These are phyloP conservation scores for Andrena cerasifolii DNA, from an alignment of 1,140 invertebrate species.

Conservation along the genomic window DNA sequence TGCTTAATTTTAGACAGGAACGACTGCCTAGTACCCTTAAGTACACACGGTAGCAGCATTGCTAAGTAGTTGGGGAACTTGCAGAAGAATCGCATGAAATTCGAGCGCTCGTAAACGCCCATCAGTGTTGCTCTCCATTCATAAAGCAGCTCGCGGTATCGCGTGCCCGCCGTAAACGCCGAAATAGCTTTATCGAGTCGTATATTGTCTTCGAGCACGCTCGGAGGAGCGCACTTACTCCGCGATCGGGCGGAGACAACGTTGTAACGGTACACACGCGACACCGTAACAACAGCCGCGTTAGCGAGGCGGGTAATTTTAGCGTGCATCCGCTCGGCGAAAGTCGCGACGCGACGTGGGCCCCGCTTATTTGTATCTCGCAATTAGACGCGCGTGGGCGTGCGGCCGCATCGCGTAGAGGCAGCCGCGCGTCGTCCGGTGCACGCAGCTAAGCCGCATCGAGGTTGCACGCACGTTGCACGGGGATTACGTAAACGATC, in stretches of 20 bases:
- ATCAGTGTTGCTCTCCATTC: conserved; percentile 10
- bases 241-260: neutral
- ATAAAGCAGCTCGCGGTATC: neutral
- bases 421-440: conserved; percentile 36
- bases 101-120: neutral
- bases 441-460: conserved; percentile 31
- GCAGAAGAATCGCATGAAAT: conserved; percentile 1
- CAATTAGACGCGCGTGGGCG: conserved; percentile 49
- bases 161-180: neutral
- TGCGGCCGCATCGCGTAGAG: conserved; percentile 16
- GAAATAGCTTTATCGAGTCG: neutral
- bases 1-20: no score
- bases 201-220: neutral
- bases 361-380: conserved; percentile 39
- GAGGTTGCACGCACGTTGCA: conserved; percentile 24
- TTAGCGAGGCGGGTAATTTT: conserved; percentile 39
- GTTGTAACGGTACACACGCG: neutral
- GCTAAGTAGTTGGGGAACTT: no score
- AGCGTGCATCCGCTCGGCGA: conserved; percentile 26
- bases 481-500: conserved; percentile 54
- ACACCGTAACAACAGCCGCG: no score
- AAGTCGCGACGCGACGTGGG: conserved; percentile 18
- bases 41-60: no score
- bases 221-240: no score
- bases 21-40: no score